Conservation (phyloP, 2,797 vertebrate species). For the Myotis findleyi region DNA sequence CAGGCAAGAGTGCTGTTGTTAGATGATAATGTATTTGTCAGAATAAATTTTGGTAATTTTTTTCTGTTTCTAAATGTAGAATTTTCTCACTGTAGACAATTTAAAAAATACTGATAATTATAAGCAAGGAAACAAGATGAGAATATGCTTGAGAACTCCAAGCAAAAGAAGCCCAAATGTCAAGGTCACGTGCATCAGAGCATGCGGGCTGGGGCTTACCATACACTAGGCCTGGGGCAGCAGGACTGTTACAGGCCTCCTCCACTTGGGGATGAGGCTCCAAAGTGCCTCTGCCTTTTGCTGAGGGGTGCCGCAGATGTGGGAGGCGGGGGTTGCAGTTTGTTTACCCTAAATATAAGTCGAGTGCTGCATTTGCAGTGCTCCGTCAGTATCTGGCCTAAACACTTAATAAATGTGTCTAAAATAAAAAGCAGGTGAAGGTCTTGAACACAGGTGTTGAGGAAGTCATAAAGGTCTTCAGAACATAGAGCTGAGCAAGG, state of each 20-base stretch:
- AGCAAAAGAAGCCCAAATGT: background rate
- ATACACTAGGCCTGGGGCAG: background rate
- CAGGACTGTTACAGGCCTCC: background rate
- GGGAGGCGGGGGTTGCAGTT: background rate
- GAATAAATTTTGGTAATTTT: slow-evolving; percentile 10
- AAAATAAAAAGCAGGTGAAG: background rate
- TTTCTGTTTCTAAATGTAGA: background rate
- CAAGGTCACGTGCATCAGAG: background rate
- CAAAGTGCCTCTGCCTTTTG: background rate
- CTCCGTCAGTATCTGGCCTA: background rate
- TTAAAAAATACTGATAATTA: background rate
- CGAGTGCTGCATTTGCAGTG: background rate
- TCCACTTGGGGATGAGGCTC: background rate
- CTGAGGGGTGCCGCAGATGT: background rate
- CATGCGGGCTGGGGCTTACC: background rate
- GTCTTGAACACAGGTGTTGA: background rate
- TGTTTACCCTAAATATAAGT: background rate
- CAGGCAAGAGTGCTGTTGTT: background rate
- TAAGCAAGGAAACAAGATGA: background rate
- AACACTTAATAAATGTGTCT: background rate
- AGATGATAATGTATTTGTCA: slow-evolving; percentile 26
- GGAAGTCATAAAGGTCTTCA: background rate
- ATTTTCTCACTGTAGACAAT: background rate
- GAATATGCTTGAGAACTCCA: background rate
- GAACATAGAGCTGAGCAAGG: background rate